A percentile compares a stretch with the other conserved stretches of the same genome.
phyloP scores from a whole-genome alignment of 2,888 invertebrate species.

The Sesia bembeciformis region DNA sequence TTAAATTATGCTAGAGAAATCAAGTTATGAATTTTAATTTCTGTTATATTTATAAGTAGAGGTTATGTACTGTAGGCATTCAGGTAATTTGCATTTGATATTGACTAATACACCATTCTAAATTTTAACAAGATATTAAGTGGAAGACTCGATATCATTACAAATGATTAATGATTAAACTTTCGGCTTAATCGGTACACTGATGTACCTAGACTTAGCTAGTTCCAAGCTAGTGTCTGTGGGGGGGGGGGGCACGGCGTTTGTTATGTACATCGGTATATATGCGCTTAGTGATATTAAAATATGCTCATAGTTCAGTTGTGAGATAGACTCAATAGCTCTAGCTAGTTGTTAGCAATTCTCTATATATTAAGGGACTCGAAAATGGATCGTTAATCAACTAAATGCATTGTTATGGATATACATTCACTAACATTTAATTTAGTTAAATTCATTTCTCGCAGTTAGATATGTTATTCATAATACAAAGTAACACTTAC shows the following conservation, averaged over 20 bases:
- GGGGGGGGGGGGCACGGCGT: constrained; percentile 33
- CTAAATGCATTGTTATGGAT: too few relatives aligned
- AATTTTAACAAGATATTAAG: constrained; percentile 42
- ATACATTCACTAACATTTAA: too few relatives aligned
- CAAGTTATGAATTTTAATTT: constrained; percentile 8
- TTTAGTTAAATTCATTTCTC: too few relatives aligned
- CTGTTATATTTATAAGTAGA: constrained; percentile 45
- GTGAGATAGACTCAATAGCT: constrained; percentile 61
- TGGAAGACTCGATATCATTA: constrained; percentile 41
- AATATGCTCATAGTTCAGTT: constrained; percentile 67
- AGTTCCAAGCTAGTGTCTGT: constrained; percentile 16
- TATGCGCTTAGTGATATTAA: constrained; percentile 65
- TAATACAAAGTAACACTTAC: too few relatives aligned
- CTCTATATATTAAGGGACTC: constrained; percentile 30
- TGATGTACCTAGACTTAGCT: constrained; percentile 17
- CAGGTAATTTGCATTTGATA: constrained; percentile 32
- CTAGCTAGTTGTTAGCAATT: constrained; percentile 61
- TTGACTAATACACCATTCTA: constrained; percentile 34
- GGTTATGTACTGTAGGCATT: constrained; percentile 35
- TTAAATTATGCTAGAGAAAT: constrained; percentile 13
- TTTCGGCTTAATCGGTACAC: constrained; percentile 47
- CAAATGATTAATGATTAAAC: constrained; percentile 26
- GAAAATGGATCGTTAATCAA: neutral
- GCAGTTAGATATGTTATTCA: too few relatives aligned
- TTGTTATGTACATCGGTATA: constrained; percentile 39